Evolutionary conservation across 2,113 vertebrate genomes (phyloP).

Genomic region (Engraulis encrasicolus): DNA sequence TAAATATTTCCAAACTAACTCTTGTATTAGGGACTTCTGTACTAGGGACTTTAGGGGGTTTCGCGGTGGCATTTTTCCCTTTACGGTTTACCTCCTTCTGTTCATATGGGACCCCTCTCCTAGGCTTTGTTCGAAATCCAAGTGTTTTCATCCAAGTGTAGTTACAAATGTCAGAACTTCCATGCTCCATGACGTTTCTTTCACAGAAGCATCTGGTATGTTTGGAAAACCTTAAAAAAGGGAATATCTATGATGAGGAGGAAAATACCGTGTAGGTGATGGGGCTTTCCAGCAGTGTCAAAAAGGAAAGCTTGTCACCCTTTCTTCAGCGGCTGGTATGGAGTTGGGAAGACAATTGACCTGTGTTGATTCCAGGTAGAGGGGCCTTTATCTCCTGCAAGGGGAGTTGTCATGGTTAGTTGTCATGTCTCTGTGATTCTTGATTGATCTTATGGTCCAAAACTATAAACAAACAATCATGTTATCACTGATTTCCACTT

Average conservation of each 20-base stretch:
- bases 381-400: constrained; percentile 48
- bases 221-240: constrained; percentile 33
- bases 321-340: constrained; percentile 26
- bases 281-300: constrained; percentile 47
- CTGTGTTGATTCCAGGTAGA: neutral
- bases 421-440: constrained; percentile 54
- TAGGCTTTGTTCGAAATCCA: constrained; percentile 50
- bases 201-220: constrained; percentile 20
- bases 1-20: constrained; percentile 59
- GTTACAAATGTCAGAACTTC: constrained; percentile 60
- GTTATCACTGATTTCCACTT: neutral
- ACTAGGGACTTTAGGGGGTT: constrained; percentile 24
- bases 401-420: too few relatives aligned
- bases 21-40: constrained; percentile 59
- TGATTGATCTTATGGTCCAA: constrained; percentile 59
- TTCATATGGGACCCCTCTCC: neutral
- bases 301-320: constrained; percentile 28
- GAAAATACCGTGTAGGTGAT: constrained; percentile 55
- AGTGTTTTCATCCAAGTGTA: constrained; percentile 44
- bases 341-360: constrained; percentile 30
- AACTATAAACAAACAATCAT: neutral
- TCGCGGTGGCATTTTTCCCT: constrained; percentile 37
- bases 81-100: constrained; percentile 33
- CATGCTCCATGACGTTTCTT: constrained; percentile 65
- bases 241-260: constrained; percentile 58